A percentile compares a stretch with the other conserved stretches of the same genome.
phyloP scores from a whole-genome alignment of 2,888 invertebrate genomes.

The Nemurella pictetii region DNA sequence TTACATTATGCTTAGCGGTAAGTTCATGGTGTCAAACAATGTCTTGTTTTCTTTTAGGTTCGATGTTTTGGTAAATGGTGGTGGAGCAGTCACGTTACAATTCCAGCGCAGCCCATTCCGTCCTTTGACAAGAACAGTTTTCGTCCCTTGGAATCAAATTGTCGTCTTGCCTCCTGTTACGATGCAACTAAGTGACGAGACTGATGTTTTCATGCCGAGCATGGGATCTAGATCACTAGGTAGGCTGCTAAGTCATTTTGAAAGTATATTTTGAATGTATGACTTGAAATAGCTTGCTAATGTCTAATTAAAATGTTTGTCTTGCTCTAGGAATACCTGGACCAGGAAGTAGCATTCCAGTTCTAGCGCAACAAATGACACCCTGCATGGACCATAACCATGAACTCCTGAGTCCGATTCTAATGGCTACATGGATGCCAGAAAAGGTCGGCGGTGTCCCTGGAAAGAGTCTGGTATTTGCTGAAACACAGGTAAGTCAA shows the following conservation, averaged over 20 bases:
- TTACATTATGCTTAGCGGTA: background rate
- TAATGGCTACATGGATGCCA: constrained; percentile 88
- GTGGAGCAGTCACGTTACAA: constrained; percentile 94
- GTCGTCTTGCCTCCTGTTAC: constrained; percentile 88
- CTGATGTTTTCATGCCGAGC: constrained; percentile 44
- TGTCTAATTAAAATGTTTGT: background rate
- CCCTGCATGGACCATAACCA: constrained; percentile 87
- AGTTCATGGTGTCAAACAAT: too few species aligned
- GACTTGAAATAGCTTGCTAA: background rate
- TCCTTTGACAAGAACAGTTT: constrained; percentile 83
- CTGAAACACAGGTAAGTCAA: constrained; percentile 81
- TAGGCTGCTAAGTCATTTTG: background rate
- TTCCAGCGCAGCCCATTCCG: constrained; percentile 95
- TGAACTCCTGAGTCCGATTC: constrained; percentile 79
- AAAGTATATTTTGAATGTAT: background rate
- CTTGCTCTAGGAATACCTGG: background rate
- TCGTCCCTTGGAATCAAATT: constrained; percentile 98
- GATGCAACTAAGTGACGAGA: constrained; percentile 80
- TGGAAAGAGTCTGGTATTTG: constrained; percentile 80
- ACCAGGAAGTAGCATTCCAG: constrained; percentile 35
- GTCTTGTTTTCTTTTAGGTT: constrained; percentile 68
- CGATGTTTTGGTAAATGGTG: constrained; percentile 98
- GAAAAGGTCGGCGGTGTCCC: constrained; percentile 86
- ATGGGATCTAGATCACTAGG: background rate
- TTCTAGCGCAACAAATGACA: constrained; percentile 53